Evolutionary conservation across 2,888 invertebrate genomes (phyloP).

Genomic region (Eurytoma adleriae): DNA sequence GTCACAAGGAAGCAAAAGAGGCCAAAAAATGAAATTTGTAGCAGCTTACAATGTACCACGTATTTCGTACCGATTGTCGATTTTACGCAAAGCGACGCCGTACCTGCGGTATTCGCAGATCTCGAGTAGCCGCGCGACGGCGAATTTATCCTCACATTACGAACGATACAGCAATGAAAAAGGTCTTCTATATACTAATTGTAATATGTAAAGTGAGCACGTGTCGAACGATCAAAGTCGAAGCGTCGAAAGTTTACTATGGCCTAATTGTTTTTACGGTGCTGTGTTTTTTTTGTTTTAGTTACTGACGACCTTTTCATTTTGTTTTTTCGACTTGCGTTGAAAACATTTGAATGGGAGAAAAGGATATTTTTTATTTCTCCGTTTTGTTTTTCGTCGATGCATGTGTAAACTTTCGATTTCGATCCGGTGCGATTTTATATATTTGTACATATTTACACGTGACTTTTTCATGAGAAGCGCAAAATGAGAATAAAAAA

Average conservation of each 20-base stretch:
- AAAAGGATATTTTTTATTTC: slow-evolving; percentile 19
- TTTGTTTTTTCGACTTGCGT: background rate
- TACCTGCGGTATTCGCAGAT: slow-evolving; percentile 22
- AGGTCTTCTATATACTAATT: slow-evolving; percentile 38
- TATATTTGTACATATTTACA: slow-evolving; percentile 54
- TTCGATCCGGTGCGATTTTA: slow-evolving; percentile 50
- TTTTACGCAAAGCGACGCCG: slow-evolving; percentile 13
- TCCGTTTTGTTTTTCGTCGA: background rate
- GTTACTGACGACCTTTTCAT: background rate
- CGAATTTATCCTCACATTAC: slow-evolving; percentile 1
- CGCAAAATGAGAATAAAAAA: slow-evolving; percentile 26
- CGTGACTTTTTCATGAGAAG: slow-evolving; percentile 51
- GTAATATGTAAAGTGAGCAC: slow-evolving; percentile 41
- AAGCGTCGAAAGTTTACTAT: slow-evolving; percentile 37
- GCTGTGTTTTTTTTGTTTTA: background rate
- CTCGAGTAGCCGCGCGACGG: slow-evolving; percentile 16
- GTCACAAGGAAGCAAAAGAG: slow-evolving; percentile 7
- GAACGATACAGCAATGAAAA: slow-evolving; percentile 41
- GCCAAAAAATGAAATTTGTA: slow-evolving; percentile 30
- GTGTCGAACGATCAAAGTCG: slow-evolving; percentile 21
- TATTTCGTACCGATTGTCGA: slow-evolving; percentile 41
- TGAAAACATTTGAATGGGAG: background rate
- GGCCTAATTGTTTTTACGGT: slow-evolving; percentile 21
- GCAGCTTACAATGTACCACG: slow-evolving; percentile 36
- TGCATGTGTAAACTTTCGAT: slow-evolving; percentile 42